Evolutionary conservation across 2,797 vertebrate species (phyloP), one percentile per base, ranked within the genome.

Genomic region (Brotogeris chrysoptera): DNA sequence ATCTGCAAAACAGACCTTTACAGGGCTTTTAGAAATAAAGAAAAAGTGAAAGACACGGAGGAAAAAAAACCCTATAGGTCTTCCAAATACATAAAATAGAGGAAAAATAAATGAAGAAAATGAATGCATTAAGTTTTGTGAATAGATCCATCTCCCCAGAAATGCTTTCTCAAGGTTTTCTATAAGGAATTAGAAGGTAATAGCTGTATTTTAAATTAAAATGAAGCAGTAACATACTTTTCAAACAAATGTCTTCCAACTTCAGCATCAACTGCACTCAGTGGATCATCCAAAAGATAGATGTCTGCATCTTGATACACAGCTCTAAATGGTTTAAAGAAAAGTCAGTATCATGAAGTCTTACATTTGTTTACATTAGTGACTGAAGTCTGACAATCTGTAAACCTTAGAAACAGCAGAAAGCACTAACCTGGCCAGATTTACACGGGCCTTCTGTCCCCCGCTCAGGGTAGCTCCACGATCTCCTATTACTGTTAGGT

Each of bases 251-350:
- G 98, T 65, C 97, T 98, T 79, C 99, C 98, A 10, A 99, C 99
- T 97, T 99, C 99, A 16, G 98, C 98, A 92, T 99, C 99, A 16
- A 99, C 99, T 4, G 99, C 99, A 66, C 99, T 99, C 93, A 99
- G 97, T 0, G 99, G 99, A 81, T 99, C 99, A 34, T 99, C 99
- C 97, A 99, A 94, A 84, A 99, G 97, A 96, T 99, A 99, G 97
- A 99, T 98, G 83, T 99, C 99, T 49, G 99, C 99, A 39, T 99
- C 99, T 12, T 99, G 99, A 96, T 99, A 99, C 43, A 99, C 98
- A 2, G 99, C 99, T 97, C 99, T 99, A 66, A 47, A 95, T 95
- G 49, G 34, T 95, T 36, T 21, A 38, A 94, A 79, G 30, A 83
- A 47, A 44, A 21, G n/a, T 30, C 38, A 71, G 39, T 10, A 9